Conservation (phyloP, 2,797 vertebrate species). For the Distichodus sexfasciatus region DNA sequence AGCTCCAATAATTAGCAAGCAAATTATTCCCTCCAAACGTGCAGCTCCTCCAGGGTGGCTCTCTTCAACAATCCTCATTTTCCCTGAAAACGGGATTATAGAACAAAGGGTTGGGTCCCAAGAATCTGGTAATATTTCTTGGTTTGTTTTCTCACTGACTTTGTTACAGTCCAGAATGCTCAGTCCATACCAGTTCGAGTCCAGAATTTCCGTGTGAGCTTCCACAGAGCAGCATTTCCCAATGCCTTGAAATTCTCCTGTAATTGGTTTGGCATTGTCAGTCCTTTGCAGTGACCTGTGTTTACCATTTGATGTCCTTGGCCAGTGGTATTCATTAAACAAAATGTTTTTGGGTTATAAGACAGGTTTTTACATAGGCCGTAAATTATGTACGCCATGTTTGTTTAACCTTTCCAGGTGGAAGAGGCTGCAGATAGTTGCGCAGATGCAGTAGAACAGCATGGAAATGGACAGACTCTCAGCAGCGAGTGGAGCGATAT, state of each 20-base stretch:
- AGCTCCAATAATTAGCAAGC: constrained; percentile 53
- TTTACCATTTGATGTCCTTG: constrained; percentile 36
- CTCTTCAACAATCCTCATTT: neutral
- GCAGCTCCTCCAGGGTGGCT: constrained; percentile 18
- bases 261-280: constrained; percentile 42
- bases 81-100: neutral
- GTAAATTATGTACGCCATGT: constrained; percentile 31
- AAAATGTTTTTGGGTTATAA: constrained; percentile 31
- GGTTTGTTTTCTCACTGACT: constrained; percentile 17
- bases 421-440: neutral
- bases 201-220: constrained; percentile 33
- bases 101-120: constrained; percentile 13
- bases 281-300: constrained; percentile 19
- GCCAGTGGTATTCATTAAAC: constrained; percentile 31
- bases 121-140: constrained; percentile 22
- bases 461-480: constrained; percentile 1
- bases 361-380: constrained; percentile 21
- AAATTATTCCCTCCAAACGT: constrained; percentile 56
- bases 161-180: constrained; percentile 43
- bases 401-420: constrained; percentile 37
- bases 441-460: constrained; percentile 3
- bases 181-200: constrained; percentile 29
- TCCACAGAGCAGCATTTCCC: constrained; percentile 43
- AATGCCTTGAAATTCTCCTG: constrained; percentile 32
- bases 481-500: constrained; percentile 14